Evolutionary conservation across 2,888 invertebrate species (phyloP).

Genomic region (Fissipunctia ypsillon): DNA sequence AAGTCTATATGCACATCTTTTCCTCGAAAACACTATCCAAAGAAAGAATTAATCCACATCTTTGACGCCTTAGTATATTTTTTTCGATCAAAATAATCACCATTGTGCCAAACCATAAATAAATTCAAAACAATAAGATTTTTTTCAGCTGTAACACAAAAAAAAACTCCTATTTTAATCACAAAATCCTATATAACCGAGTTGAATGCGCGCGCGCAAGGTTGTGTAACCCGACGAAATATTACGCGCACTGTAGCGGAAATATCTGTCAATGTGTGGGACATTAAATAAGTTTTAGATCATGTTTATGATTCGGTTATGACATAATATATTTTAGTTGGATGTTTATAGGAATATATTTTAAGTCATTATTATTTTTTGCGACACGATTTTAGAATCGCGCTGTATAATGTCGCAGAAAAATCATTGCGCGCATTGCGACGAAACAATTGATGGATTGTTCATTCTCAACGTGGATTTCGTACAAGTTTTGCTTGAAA

Average conservation of each 20-base stretch:
- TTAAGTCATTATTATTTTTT: no score
- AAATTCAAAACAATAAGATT: no score
- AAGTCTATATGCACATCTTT: neutral
- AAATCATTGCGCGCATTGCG: no score
- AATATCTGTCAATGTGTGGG: constrained; percentile 27
- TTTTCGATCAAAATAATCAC: rapidly evolving
- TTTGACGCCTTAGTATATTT: neutral
- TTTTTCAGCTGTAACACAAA: no score
- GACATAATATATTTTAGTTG: neutral
- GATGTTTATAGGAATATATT: neutral
- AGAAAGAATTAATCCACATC: neutral
- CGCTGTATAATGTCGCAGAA: no score
- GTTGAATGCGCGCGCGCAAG: constrained; percentile 14
- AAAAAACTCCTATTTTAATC: constrained; percentile 1
- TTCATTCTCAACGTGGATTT: no score
- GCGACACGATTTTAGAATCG: no score
- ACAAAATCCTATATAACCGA: constrained; percentile 22
- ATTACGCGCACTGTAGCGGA: neutral
- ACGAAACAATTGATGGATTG: no score
- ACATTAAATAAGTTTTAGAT: constrained; percentile 28
- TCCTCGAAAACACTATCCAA: neutral
- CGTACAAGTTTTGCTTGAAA: no score
- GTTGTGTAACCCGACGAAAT: constrained; percentile 9
- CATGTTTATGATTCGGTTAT: constrained; percentile 13
- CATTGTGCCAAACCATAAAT: neutral